Percentiles rank a stretch among this genome's conserved stretches.
phyloP scores from a whole-genome alignment of 2,888 invertebrate species.

The Cerceris ruficornis region DNA sequence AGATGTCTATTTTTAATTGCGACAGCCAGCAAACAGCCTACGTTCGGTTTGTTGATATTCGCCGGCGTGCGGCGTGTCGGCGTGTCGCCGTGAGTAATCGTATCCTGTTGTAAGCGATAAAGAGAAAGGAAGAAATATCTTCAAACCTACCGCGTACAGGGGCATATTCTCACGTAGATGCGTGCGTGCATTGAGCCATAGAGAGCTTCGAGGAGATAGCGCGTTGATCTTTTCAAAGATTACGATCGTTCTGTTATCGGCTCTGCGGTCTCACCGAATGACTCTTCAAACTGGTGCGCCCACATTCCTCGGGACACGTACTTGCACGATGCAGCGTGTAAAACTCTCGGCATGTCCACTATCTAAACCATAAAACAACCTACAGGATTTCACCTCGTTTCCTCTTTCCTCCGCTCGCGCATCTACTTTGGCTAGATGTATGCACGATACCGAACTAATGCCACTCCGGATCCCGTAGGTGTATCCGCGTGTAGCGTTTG shows the following conservation, averaged over 20 bases:
- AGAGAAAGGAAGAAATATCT: conserved; percentile 16
- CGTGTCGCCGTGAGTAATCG: conserved; percentile 34
- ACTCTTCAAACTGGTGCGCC: conserved; percentile 75
- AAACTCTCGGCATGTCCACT: conserved; percentile 49
- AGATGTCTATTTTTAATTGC: conserved; percentile 31
- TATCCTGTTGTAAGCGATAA: conserved; percentile 40
- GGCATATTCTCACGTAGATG: neutral
- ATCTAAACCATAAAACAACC: conserved; percentile 49
- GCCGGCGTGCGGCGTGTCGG: too few relatives aligned
- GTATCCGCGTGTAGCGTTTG: neutral
- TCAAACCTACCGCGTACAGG: neutral
- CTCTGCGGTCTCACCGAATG: conserved; percentile 68
- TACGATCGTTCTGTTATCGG: too few relatives aligned
- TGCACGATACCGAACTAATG: neutral
- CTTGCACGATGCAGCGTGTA: conserved; percentile 50
- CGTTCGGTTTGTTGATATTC: conserved; percentile 22
- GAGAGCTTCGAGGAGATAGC: too few relatives aligned
- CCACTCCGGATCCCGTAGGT: neutral
- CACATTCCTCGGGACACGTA: conserved; percentile 68
- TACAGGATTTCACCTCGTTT: conserved; percentile 34
- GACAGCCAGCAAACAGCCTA: too few relatives aligned
- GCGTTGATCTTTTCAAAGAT: too few relatives aligned
- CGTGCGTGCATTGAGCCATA: too few relatives aligned
- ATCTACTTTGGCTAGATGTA: conserved; percentile 7
- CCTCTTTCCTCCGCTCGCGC: conserved; percentile 1